Evolutionary conservation across 1,140 invertebrate genomes (phyloP).

Genomic region (Cydia splendana): DNA sequence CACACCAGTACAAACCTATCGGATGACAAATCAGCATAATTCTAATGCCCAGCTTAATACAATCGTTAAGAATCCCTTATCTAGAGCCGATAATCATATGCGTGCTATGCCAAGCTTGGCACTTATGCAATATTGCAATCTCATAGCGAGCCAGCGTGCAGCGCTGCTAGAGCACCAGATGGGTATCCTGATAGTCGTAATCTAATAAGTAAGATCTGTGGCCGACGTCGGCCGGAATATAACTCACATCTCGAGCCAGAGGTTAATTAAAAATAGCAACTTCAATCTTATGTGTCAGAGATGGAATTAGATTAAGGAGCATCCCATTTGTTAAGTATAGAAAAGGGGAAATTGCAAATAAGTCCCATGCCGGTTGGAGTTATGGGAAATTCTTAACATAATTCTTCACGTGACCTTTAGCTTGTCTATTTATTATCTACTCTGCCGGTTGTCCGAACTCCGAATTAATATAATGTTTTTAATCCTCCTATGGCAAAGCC

Average conservation of each 20-base stretch:
- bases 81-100: constrained; percentile 61
- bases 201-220: constrained; percentile 78
- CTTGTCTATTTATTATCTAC: neutral
- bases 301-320: constrained; percentile 65
- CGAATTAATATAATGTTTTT: neutral
- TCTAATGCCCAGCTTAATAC: constrained; percentile 45
- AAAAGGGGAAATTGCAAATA: constrained; percentile 17
- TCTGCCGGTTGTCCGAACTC: neutral
- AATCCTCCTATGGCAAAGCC: neutral
- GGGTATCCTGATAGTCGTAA: constrained; percentile 72
- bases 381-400: neutral
- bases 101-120: constrained; percentile 46
- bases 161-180: constrained; percentile 59
- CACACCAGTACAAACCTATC: constrained; percentile 6
- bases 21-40: constrained; percentile 24
- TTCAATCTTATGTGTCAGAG: constrained; percentile 71
- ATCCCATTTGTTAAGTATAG: constrained; percentile 55
- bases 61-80: constrained; percentile 57
- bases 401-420: neutral
- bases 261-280: constrained; percentile 80
- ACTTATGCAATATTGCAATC: constrained; percentile 77
- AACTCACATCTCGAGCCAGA: constrained; percentile 74
- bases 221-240: constrained; percentile 70
- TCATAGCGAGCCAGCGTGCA: constrained; percentile 58
- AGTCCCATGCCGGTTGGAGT: neutral